Evolutionary conservation across 2,797 vertebrate species (phyloP).

Genomic region (Acridotheres tristis): DNA sequence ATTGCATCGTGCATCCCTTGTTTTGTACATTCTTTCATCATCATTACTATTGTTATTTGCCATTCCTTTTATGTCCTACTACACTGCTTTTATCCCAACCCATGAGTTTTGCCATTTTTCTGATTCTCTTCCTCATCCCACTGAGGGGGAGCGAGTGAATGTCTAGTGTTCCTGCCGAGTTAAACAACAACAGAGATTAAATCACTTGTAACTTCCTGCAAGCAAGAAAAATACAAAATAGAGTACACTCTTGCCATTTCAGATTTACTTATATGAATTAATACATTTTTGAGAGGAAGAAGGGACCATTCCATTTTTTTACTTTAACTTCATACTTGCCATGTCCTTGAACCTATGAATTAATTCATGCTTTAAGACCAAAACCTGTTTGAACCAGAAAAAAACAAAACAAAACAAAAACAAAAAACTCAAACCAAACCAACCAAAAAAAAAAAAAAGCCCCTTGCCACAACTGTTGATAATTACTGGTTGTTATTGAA

Average conservation of each 20-base stretch:
- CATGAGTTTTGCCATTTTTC: background rate
- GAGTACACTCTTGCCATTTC: background rate
- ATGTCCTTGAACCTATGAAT: background rate
- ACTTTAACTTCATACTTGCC: background rate
- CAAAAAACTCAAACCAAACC: background rate
- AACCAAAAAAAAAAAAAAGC: background rate
- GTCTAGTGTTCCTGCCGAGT: background rate
- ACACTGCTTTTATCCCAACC: background rate
- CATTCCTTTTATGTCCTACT: background rate
- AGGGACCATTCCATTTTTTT: background rate
- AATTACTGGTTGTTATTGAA: background rate
- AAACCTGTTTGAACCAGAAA: background rate
- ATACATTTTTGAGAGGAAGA: background rate
- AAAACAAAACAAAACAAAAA: background rate
- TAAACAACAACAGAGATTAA: background rate
- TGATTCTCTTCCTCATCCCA: background rate
- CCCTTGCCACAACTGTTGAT: background rate
- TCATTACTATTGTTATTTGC: background rate
- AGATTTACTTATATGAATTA: background rate
- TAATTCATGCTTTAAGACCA: background rate
- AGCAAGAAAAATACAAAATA: background rate
- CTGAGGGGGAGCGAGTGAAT: background rate
- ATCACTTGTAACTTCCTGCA: background rate
- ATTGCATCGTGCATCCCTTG: background rate
- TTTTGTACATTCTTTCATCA: background rate